A percentile compares a stretch with the other conserved stretches of the same genome.
These are phyloP conservation scores for Hepsetus odoe DNA, from an alignment of 2,113 vertebrate species.

Conservation along the genomic window DNA sequence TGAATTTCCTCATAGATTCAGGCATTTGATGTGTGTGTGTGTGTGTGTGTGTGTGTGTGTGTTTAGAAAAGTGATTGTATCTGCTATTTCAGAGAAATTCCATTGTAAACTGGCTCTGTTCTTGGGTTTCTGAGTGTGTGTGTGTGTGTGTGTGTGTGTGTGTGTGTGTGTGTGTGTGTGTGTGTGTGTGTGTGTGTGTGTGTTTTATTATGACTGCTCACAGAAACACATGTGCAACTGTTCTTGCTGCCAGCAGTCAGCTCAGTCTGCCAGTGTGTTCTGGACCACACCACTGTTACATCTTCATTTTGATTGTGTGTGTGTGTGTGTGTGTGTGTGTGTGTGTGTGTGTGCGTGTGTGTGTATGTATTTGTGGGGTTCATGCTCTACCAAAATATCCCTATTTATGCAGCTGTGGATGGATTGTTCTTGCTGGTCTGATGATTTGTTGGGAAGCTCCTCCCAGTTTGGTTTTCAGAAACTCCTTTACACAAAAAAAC, in stretches of 20 bases:
- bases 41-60: conserved; percentile 2
- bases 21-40: neutral
- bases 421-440: too few relatives aligned
- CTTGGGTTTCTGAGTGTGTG: conserved; percentile 1
- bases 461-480: too few relatives aligned
- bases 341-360: neutral
- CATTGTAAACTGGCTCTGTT: conserved; percentile 19
- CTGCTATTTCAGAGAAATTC: conserved; percentile 19
- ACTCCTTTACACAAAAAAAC: too few relatives aligned
- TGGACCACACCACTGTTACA: neutral
- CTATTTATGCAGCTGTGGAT: too few relatives aligned
- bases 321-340: neutral
- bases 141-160: conserved; percentile 28
- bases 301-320: conserved; percentile 9
- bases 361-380: too few relatives aligned
- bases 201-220: conserved; percentile 6
- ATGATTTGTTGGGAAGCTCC: too few relatives aligned
- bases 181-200: conserved; percentile 27
- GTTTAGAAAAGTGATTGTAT: conserved; percentile 2
- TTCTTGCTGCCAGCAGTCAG: conserved; percentile 23
- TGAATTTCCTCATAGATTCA: conserved; percentile 26
- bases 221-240: conserved; percentile 18
- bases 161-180: too few relatives aligned
- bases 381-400: neutral
- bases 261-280: conserved; percentile 2